Conservation (phyloP, 2,888 invertebrate genomes). For the Alcis repandata region DNA sequence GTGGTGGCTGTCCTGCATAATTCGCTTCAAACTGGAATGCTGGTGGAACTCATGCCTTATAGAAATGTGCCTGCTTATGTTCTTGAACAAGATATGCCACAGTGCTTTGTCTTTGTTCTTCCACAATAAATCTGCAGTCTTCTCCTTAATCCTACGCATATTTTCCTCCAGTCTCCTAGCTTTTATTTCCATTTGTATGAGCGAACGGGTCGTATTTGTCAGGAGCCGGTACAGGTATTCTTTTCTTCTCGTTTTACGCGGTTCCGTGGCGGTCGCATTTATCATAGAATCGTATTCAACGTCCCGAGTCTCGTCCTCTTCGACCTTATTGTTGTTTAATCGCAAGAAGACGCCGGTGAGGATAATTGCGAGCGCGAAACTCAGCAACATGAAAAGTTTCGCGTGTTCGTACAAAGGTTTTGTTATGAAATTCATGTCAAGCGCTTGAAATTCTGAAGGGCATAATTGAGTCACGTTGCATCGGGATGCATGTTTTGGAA, state of each 20-base stretch:
- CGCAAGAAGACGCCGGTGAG: constrained; percentile 73
- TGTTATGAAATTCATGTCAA: constrained; percentile 80
- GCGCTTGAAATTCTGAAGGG: constrained; percentile 50
- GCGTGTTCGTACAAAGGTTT: constrained; percentile 76
- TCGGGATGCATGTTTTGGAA: constrained; percentile 66
- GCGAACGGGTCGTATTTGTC: constrained; percentile 85
- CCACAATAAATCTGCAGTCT: constrained; percentile 86
- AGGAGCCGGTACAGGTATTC: constrained; percentile 85
- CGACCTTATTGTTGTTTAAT: constrained; percentile 45
- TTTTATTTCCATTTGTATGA: constrained; percentile 87
- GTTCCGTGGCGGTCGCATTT: constrained; percentile 73
- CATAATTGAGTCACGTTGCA: constrained; percentile 61
- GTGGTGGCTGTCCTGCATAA: constrained; percentile 77
- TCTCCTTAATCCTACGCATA: constrained; percentile 86
- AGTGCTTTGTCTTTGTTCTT: constrained; percentile 85
- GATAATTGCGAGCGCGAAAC: constrained; percentile 70
- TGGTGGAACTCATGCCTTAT: constrained; percentile 84
- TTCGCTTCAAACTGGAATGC: constrained; percentile 78
- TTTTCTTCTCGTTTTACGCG: constrained; percentile 77
- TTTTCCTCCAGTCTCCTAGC: constrained; percentile 86
- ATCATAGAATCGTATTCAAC: constrained; percentile 71
- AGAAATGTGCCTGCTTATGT: constrained; percentile 83
- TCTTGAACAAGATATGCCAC: constrained; percentile 85
- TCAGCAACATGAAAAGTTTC: constrained; percentile 73
- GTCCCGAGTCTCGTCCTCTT: constrained; percentile 59